Conservation (phyloP, 2,888 invertebrate genomes). For the Lutraria lutraria region DNA sequence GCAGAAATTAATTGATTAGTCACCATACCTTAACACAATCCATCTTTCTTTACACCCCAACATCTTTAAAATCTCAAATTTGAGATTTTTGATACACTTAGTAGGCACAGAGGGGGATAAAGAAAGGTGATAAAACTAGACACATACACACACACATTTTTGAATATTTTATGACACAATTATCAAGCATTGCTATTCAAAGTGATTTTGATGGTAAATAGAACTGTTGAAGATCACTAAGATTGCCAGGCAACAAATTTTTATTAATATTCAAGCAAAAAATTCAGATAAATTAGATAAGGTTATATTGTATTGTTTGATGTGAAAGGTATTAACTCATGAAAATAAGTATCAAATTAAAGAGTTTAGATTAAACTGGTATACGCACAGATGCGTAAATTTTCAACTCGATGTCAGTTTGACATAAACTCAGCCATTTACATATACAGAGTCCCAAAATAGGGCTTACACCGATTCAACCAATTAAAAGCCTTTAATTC, state of each 20-base stretch:
- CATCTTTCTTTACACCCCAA: conserved; percentile 1
- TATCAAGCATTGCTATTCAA: background rate
- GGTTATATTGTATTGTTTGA: background rate
- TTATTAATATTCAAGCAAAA: background rate
- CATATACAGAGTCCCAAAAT: too few species aligned
- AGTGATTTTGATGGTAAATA: background rate
- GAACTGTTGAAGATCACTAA: background rate
- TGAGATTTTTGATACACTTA: conserved; percentile 7
- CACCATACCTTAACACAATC: conserved; percentile 7
- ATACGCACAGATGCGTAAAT: too few species aligned
- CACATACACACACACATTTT: background rate
- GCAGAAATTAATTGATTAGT: conserved; percentile 15
- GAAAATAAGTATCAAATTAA: background rate
- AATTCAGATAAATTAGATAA: background rate
- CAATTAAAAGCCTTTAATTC: too few species aligned
- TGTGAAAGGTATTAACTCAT: background rate
- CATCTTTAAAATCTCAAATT: conserved; percentile 22
- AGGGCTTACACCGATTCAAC: too few species aligned
- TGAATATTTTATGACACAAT: background rate
- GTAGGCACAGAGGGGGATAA: conserved; percentile 1
- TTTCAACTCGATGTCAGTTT: too few species aligned
- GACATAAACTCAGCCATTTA: too few species aligned
- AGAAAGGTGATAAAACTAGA: background rate
- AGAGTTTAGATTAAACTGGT: background rate
- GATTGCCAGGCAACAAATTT: background rate